Percentiles rank a stretch among this genome's conserved stretches.
phyloP scores from a whole-genome alignment of 2,113 vertebrate species.

The Phalacrocorax pelagicus region DNA sequence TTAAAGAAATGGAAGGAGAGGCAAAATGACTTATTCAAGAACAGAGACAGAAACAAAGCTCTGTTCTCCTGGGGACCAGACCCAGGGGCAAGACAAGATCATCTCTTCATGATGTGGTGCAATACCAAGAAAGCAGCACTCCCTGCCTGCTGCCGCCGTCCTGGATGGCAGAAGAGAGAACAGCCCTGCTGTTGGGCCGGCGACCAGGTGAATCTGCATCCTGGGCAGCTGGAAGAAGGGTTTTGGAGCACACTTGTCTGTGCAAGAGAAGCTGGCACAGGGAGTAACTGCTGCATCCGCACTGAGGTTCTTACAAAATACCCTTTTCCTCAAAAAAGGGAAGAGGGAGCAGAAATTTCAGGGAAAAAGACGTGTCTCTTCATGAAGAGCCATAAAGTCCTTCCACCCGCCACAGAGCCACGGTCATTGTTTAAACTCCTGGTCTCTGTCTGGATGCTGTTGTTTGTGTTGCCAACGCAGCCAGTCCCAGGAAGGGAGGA shows the following conservation, averaged over 20 bases:
- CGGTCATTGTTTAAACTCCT: background rate
- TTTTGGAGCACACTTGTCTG: background rate
- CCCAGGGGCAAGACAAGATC: background rate
- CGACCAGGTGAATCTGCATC: background rate
- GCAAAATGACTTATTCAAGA: background rate
- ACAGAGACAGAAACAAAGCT: background rate
- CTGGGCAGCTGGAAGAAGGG: background rate
- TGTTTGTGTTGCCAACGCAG: constrained; percentile 12
- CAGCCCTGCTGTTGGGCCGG: background rate
- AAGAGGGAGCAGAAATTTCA: background rate
- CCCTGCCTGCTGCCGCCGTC: background rate
- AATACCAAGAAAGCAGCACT: too few relatives aligned
- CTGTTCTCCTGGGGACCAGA: background rate
- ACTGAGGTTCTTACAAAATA: background rate
- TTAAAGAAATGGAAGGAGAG: background rate
- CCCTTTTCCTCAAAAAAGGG: background rate
- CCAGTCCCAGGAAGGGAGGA: constrained; percentile 35
- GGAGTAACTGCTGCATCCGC: accelerated
- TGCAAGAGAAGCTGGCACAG: background rate
- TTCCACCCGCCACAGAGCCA: background rate
- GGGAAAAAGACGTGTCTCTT: background rate
- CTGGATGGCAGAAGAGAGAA: background rate
- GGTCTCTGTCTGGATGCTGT: constrained; percentile 13
- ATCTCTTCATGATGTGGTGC: background rate
- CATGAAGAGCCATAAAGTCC: background rate